Percentiles rank a stretch among this genome's conserved stretches.
Conservation (phyloP, 2,888 invertebrate genomes). For the Acleris literana region DNA sequence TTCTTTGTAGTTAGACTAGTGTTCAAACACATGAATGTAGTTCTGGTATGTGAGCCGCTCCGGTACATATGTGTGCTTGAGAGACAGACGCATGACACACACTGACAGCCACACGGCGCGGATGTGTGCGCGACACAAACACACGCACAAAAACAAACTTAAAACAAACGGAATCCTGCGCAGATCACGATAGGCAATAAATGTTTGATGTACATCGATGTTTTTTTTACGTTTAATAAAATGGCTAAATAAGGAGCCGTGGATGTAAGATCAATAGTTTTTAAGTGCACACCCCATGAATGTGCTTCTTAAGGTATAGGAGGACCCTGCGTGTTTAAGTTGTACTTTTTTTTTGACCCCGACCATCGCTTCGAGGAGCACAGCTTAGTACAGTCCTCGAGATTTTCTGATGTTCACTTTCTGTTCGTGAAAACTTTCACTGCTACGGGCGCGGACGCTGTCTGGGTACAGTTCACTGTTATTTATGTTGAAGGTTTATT, state of each 20-base stretch:
- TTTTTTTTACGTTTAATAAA: constrained; percentile 41
- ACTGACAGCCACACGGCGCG: constrained; percentile 60
- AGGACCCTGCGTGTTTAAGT: constrained; percentile 69
- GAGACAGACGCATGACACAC: constrained; percentile 65
- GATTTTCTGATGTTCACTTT: constrained; percentile 60
- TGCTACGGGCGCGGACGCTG: constrained; percentile 60
- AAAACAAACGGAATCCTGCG: constrained; percentile 36
- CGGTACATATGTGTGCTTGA: constrained; percentile 75
- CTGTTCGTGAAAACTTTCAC: constrained; percentile 58
- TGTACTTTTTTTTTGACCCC: constrained; percentile 62
- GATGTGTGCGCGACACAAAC: constrained; percentile 50
- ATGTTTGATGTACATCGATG: constrained; percentile 59
- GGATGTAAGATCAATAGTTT: constrained; percentile 64
- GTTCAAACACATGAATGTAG: constrained; percentile 47
- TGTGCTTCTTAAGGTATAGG: constrained; percentile 80
- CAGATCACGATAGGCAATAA: constrained; percentile 45
- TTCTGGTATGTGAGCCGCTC: constrained; percentile 82
- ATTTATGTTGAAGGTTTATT: too few species aligned
- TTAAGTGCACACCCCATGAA: constrained; percentile 82
- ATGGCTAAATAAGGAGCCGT: constrained; percentile 66
- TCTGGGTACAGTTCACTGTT: constrained; percentile 38
- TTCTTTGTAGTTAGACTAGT: constrained; percentile 55
- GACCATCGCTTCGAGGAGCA: constrained; percentile 77
- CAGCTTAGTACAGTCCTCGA: constrained; percentile 71
- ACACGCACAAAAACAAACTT: constrained; percentile 51